Percentiles rank a stretch among this genome's conserved stretches.
Conservation (phyloP, 1,140 invertebrate species). For the Trichoplusia ni region DNA sequence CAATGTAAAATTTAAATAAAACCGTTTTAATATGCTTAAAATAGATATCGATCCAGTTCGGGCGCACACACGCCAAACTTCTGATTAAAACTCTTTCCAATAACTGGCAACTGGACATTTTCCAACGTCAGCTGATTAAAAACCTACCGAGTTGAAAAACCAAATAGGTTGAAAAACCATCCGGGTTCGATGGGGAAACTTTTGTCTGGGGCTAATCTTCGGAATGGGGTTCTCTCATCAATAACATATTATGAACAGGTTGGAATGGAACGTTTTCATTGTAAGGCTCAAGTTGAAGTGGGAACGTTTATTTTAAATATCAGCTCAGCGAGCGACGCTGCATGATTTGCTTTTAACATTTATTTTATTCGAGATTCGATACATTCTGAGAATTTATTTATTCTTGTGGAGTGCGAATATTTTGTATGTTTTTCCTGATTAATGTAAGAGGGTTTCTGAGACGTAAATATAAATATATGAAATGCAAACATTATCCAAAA, state of each 20-base stretch:
- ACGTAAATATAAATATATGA: no score
- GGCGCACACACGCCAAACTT: conserved; percentile 38
- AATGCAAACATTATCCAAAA: no score
- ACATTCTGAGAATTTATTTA: no score
- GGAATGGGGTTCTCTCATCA: neutral
- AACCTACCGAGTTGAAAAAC: conserved; percentile 49
- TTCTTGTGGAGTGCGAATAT: no score
- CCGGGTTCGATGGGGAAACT: conserved; percentile 13
- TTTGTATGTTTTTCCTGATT: no score
- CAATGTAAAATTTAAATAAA: neutral
- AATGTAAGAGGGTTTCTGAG: no score
- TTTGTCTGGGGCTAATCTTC: conserved; percentile 22
- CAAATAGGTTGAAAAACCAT: conserved; percentile 40
- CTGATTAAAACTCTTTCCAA: conserved; percentile 60
- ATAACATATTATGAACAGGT: conserved; percentile 3
- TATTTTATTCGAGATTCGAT: no score
- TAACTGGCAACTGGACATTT: conserved; percentile 48
- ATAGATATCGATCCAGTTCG: conserved; percentile 39
- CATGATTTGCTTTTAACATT: no score
- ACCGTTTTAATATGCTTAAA: neutral
- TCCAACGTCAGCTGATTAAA: conserved; percentile 70
- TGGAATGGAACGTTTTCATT: neutral
- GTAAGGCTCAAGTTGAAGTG: no score
- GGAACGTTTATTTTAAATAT: neutral
- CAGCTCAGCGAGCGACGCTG: neutral